Percentiles rank a stretch among this genome's conserved stretches.
These are phyloP conservation scores for Sarcophaga rosellei DNA, from an alignment of 2,888 invertebrate species.

Conservation along the genomic window DNA sequence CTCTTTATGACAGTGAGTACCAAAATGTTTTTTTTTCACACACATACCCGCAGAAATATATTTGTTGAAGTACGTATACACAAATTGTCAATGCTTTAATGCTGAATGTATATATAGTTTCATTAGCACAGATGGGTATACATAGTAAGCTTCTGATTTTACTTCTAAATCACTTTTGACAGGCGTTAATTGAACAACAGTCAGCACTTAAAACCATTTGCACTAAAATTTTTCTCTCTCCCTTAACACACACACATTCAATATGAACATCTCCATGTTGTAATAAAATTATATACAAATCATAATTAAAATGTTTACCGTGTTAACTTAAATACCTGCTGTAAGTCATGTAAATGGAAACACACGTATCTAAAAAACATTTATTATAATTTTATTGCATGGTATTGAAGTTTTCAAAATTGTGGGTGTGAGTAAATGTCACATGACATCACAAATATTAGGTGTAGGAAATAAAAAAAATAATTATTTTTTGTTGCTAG, in stretches of 20 bases:
- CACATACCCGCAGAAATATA: too few species aligned
- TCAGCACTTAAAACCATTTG: slow-evolving; percentile 37
- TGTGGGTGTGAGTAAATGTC: too few species aligned
- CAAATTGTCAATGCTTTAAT: neutral
- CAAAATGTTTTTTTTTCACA: neutral
- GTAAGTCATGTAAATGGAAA: too few species aligned
- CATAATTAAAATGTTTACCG: too few species aligned
- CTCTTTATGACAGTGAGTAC: neutral
- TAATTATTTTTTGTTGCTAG: too few species aligned
- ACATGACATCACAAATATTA: too few species aligned
- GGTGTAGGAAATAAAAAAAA: too few species aligned
- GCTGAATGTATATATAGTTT: slow-evolving; percentile 4
- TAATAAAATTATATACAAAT: too few species aligned
- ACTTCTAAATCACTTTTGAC: slow-evolving; percentile 26
- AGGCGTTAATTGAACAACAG: slow-evolving; percentile 48
- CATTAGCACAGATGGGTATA: neutral
- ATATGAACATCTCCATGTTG: neutral
- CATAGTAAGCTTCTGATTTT: neutral
- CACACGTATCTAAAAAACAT: too few species aligned
- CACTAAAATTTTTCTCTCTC: neutral
- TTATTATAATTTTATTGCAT: too few species aligned
- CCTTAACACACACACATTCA: neutral
- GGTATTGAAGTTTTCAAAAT: too few species aligned
- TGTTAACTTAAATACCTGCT: too few species aligned
- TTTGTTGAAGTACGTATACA: neutral